Conservation (phyloP, 2,797 vertebrate species). For the Clangula hyemalis region DNA sequence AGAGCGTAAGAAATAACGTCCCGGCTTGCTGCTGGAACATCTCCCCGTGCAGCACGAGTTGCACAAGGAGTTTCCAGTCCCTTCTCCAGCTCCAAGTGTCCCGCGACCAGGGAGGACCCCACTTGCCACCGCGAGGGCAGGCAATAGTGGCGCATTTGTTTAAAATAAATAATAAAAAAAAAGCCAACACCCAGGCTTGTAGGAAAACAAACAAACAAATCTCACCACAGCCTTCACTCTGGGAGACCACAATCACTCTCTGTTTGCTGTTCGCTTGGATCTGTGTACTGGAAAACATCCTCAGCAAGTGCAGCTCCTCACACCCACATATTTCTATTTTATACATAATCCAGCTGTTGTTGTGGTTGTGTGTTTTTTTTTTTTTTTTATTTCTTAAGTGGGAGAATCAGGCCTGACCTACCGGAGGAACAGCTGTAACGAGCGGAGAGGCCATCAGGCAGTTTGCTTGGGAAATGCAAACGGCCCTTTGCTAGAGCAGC, state of each 20-base stretch:
- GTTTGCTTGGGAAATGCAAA: not conserved
- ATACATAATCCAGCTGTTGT: not conserved
- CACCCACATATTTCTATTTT: not conserved
- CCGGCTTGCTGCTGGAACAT: not conserved
- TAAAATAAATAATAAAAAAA: conserved; percentile 22
- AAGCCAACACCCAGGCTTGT: not conserved
- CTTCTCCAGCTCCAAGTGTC: not conserved
- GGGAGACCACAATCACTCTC: not conserved
- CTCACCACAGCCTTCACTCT: conserved; percentile 6
- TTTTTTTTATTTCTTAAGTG: not conserved
- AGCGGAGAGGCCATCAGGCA: not conserved
- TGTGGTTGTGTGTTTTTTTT: no score
- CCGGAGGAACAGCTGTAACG: not conserved
- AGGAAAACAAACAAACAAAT: not conserved
- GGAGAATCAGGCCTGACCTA: not conserved
- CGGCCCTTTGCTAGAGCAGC: not conserved
- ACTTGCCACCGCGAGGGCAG: not conserved
- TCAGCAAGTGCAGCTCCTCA: not conserved
- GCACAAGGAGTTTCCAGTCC: not conserved
- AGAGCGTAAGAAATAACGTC: not conserved
- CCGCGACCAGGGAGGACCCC: not conserved
- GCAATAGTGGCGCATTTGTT: not conserved
- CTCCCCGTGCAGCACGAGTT: not conserved
- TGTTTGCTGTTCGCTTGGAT: not conserved
- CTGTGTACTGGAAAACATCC: not conserved